Base-by-base conservation (phyloP, 2,888 invertebrate species). In the Prionchulus punctatus region DNA sequence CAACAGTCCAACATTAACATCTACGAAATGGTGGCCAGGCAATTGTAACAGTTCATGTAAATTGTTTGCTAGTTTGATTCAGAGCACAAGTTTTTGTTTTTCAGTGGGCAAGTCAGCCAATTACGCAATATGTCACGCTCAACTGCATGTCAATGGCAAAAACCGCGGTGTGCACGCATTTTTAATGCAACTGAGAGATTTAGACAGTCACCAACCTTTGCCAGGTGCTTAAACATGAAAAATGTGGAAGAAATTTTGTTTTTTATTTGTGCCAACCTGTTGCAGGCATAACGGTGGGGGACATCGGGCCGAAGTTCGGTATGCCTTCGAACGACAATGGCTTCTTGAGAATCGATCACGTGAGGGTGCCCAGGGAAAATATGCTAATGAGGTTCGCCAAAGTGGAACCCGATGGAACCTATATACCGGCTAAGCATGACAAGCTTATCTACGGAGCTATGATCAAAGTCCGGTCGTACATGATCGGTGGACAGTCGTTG, bases 11-110 rank as follows among this genome's bases (percentile, higher is more conserved):
- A n/a, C n/a, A n/a, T n/a, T n/a, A n/a, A n/a, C n/a, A n/a, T n/a
- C n/a, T n/a, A n/a, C n/a, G 92, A 94, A 94, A 74, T 92, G 90
- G 90, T 92, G 91, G 92, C 90, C 91, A 26, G 92, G 91, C 21
- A 85, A 86, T 70, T 78, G 89, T 90, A 75, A 80, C n/a, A n/a
- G n/a, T n/a, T n/a, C n/a, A n/a, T n/a, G n/a, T n/a, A n/a, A n/a
- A n/a, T 90, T 75, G 80, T 86, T 81, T 60, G 27, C 27, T n/a
- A n/a, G n/a, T n/a, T n/a, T n/a, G n/a, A n/a, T n/a, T n/a, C n/a
- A n/a, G n/a, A n/a, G n/a, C n/a, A n/a, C n/a, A n/a, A n/a, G n/a
- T n/a, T n/a, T 18, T 36, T 36, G 18, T 36, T 18, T 77, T 72
- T 51, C 71, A 90, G 89, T 92, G 81, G 92, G 89, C 0, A 90